Conservation (phyloP, 2,113 vertebrate genomes). For the Scatophagus argus region DNA sequence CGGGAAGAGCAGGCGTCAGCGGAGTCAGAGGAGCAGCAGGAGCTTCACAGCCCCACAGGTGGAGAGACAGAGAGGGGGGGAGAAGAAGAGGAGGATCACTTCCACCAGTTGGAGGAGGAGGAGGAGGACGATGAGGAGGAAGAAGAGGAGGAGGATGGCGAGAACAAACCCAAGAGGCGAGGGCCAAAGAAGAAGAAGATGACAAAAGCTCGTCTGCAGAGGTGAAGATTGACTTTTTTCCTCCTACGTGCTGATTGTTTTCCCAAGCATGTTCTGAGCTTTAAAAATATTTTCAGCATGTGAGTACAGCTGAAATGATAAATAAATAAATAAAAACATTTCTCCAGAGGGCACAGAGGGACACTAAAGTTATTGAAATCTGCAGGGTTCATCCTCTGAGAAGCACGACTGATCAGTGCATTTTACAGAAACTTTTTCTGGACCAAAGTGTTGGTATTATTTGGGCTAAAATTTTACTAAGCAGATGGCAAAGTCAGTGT, state of each 20-base stretch:
- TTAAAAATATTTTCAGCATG: neutral
- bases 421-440: neutral
- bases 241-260: too few species aligned
- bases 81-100: constrained; percentile 74
- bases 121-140: constrained; percentile 90
- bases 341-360: neutral
- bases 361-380: neutral
- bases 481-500: too few species aligned
- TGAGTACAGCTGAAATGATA: neutral
- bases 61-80: constrained; percentile 83
- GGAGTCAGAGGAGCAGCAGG: constrained; percentile 69
- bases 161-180: constrained; percentile 94
- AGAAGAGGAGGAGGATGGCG: constrained; percentile 92
- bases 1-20: constrained; percentile 84
- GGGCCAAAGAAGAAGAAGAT: constrained; percentile 99
- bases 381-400: constrained; percentile 11
- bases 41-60: constrained; percentile 86
- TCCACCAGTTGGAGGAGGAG: constrained; percentile 84
- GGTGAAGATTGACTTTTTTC: constrained; percentile 60
- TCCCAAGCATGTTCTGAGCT: neutral
- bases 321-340: neutral
- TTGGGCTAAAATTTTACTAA: neutral
- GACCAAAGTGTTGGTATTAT: neutral
- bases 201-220: constrained; percentile 96
- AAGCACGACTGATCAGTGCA: neutral